Evolutionary conservation across 2,888 invertebrate genomes (phyloP), one percentile per base, ranked within the genome.

Genomic region (Rotaria sp.): DNA sequence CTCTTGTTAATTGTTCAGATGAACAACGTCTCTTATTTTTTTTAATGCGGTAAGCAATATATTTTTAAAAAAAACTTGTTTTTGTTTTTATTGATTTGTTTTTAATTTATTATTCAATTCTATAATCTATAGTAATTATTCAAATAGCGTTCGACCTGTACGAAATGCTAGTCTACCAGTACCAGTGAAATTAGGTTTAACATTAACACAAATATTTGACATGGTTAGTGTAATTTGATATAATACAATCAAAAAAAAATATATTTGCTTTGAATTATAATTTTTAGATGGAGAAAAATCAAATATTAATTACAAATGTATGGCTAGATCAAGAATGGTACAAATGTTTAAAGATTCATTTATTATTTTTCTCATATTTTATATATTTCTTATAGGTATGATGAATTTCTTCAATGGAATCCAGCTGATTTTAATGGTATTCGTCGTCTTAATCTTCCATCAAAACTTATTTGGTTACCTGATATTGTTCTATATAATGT

Each of bases 401-500:
- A 89, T 85, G 89, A 89, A 86, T 87, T 89, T 50, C 87, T 89
- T 26, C 85, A 57, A 41, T 89, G 89, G 89, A 86, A 88, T 48
- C 88, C 89, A 10, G 87, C 67, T 18, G 87, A 88, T 11, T 89
- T 88, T 75, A 89, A 88, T 67, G 88, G 88, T 59, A 85, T 89
- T 45, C 87, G 87, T 52, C 88, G 88, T 52, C 74, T 89, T 30
- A 88, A 88, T 35, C 80, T 89, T 24, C 88, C 89, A n/a, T 88
- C 88, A 41, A 35, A 59, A 50, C 50, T 74, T n/a, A 86, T 86
- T 55, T 86, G 86, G 86, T 84, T 93, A 21, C 95, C 95, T 0
- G 94, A 94, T 88, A 92, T 95, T 89, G 93, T 94, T 0, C 90
- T 95, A 35, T 95, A 94, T 89, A 95, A 95, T 48, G 67, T 67